These are phyloP conservation scores for Sinocyclocheilus maitianheensis DNA, from an alignment of 2,113 vertebrate species.

Conservation along the genomic window DNA sequence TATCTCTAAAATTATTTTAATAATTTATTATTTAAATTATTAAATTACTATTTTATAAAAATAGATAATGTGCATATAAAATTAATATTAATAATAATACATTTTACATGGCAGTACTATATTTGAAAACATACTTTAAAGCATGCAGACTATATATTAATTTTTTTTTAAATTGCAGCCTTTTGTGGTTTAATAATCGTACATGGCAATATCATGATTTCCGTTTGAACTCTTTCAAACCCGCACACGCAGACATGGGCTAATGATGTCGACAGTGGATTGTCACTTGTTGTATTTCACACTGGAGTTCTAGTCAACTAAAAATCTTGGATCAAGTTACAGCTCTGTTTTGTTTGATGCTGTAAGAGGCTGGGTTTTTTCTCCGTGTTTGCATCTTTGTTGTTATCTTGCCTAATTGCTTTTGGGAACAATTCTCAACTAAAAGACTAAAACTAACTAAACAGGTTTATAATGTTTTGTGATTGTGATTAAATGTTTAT, in stretches of 20 bases:
- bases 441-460: constrained; percentile 14
- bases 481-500: neutral
- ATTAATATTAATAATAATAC: neutral
- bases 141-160: neutral
- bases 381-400: neutral
- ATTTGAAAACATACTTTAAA: neutral
- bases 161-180: neutral
- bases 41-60: neutral
- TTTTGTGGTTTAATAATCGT: neutral
- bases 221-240: neutral
- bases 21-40: neutral
- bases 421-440: neutral
- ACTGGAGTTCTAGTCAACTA: neutral
- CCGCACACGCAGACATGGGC: neutral
- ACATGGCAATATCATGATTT: neutral
- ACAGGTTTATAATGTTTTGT: neutral
- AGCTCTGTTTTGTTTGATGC: neutral
- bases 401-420: neutral
- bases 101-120: neutral
- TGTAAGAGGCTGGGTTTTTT: neutral
- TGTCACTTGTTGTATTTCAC: neutral
- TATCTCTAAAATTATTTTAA: neutral
- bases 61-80: neutral
- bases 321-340: neutral
- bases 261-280: neutral